Percentiles rank a stretch among this genome's conserved stretches.
phyloP scores from a whole-genome alignment of 2,888 invertebrate species.

The Ennomos erosarius region DNA sequence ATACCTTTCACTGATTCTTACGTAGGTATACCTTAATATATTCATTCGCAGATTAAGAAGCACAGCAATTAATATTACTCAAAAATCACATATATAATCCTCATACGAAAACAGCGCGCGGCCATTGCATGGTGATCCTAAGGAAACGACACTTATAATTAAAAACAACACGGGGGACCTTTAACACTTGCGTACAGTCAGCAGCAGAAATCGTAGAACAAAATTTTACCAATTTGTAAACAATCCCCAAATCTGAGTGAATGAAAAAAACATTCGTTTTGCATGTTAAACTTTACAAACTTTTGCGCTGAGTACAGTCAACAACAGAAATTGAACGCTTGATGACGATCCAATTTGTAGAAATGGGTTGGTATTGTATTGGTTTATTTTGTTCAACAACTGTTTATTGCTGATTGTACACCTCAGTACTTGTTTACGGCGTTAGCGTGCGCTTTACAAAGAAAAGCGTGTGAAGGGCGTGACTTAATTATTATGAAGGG shows the following conservation, averaged over 20 bases:
- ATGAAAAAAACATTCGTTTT: too few relatives aligned
- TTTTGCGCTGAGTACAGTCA: too few relatives aligned
- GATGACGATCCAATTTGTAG: too few relatives aligned
- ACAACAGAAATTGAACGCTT: too few relatives aligned
- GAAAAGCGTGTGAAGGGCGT: conserved; percentile 5
- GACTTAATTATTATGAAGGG: conserved; percentile 3
- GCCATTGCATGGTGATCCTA: conserved; percentile 27
- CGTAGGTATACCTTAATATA: not conserved
- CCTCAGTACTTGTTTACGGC: conserved; percentile 15
- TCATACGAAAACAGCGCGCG: conserved; percentile 24
- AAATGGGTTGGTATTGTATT: too few relatives aligned
- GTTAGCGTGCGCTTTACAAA: conserved; percentile 34
- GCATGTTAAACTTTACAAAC: too few relatives aligned
- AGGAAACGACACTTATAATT: conserved; percentile 41
- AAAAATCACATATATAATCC: conserved; percentile 31
- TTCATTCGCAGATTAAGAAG: conserved; percentile 1
- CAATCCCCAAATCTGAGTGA: too few relatives aligned
- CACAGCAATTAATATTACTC: conserved; percentile 32
- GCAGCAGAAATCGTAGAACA: too few relatives aligned
- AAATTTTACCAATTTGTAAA: too few relatives aligned
- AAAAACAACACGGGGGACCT: conserved; percentile 38
- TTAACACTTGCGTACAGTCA: not conserved
- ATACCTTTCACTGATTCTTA: too few relatives aligned
- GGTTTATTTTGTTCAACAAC: too few relatives aligned
- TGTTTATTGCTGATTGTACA: too few relatives aligned